Evolutionary conservation across 2,113 vertebrate genomes (phyloP).

Genomic region (Oreotragus oreotragus): DNA sequence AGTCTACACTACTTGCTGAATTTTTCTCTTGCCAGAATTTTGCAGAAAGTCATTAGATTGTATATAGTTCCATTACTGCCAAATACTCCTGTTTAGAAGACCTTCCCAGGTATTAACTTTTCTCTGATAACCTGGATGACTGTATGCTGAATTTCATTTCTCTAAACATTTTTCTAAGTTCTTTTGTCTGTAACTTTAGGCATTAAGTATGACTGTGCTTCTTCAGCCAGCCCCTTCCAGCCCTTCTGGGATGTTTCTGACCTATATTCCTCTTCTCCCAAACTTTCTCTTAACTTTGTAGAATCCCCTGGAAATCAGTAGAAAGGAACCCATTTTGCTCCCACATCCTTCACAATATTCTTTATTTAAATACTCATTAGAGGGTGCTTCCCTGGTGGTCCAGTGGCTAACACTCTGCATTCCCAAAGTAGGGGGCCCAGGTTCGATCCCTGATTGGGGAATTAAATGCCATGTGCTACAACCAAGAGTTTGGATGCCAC

Average conservation of each 20-base stretch:
- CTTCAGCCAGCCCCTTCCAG: not conserved
- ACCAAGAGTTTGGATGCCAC: not conserved
- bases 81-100: not conserved
- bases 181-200: not conserved
- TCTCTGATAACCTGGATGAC: not conserved
- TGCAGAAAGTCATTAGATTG: not conserved
- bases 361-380: not conserved
- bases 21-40: not conserved
- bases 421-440: not conserved
- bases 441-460: fast-evolving
- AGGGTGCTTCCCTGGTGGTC: not conserved
- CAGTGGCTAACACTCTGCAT: no score
- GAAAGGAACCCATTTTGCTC: not conserved
- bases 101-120: not conserved
- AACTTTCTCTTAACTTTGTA: not conserved
- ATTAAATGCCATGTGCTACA: not conserved
- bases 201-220: not conserved
- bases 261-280: not conserved
- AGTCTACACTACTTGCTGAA: fast-evolving
- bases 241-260: not conserved
- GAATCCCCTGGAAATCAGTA: not conserved
- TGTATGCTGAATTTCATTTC: not conserved
- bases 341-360: not conserved
- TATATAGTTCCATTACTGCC: not conserved
- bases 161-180: not conserved